A percentile compares a stretch with the other conserved stretches of the same genome.
phyloP scores from a whole-genome alignment of 2,888 invertebrate species.

The Conus canariensis region DNA sequence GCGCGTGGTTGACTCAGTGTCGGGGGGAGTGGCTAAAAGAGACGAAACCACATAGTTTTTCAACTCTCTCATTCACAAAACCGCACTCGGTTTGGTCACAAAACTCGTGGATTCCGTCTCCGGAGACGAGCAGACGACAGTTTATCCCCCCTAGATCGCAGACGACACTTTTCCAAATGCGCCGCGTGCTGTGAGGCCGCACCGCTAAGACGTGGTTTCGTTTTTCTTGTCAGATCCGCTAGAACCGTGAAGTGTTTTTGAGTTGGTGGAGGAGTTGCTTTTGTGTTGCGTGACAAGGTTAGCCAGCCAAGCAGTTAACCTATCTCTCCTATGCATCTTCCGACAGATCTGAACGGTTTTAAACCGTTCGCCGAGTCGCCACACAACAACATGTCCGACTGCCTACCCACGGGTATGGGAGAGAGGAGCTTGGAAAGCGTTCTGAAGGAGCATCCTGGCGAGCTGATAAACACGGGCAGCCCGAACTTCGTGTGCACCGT shows the following conservation, averaged over 20 bases:
- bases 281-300: neutral
- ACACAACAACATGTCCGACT: constrained; percentile 62
- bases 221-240: too few species aligned
- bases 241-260: neutral
- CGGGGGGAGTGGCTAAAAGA: constrained; percentile 64
- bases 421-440: constrained; percentile 69
- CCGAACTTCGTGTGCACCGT: constrained; percentile 97
- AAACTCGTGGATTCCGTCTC: constrained; percentile 34
- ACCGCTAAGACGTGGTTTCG: too few species aligned
- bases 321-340: constrained; percentile 74
- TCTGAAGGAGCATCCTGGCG: constrained; percentile 93
- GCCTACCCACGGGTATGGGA: constrained; percentile 46
- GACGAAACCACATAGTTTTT: constrained; percentile 57
- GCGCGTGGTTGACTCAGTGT: constrained; percentile 55
- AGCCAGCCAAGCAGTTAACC: neutral
- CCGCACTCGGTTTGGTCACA: constrained; percentile 57
- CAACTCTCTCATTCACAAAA: constrained; percentile 69
- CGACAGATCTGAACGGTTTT: constrained; percentile 76
- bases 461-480: constrained; percentile 93
- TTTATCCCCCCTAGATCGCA: neutral
- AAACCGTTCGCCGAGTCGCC: constrained; percentile 75
- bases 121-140: constrained; percentile 25
- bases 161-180: constrained; percentile 19
- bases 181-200: neutral
- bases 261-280: neutral